A percentile compares a stretch with the other conserved stretches of the same genome.
Evolutionary conservation across 1,140 invertebrate genomes (phyloP).

Genomic region (Lordiphosa collinella): DNA sequence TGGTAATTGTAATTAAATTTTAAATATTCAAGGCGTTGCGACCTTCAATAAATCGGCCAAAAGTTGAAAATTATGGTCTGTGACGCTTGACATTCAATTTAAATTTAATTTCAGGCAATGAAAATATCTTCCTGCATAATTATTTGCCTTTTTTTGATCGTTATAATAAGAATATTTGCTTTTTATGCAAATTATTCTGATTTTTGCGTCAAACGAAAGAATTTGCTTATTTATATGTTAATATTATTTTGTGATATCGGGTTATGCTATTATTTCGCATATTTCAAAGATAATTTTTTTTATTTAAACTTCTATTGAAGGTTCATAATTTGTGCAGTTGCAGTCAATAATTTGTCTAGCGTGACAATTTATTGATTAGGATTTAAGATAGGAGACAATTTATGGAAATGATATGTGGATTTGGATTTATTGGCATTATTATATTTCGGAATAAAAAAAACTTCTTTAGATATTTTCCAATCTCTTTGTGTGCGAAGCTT

Average conservation of each 20-base stretch:
- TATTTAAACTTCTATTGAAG: too few relatives aligned
- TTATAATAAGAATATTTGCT: slow-evolving; percentile 19
- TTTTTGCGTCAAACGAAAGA: slow-evolving; percentile 32
- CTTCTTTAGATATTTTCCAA: neutral
- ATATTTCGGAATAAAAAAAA: neutral
- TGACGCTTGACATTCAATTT: slow-evolving; percentile 11
- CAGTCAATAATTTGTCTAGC: slow-evolving; percentile 5
- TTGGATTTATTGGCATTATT: too few relatives aligned
- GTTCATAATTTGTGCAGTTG: neutral
- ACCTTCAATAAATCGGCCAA: slow-evolving; percentile 6
- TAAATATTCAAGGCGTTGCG: slow-evolving; percentile 1
- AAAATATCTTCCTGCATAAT: slow-evolving; percentile 29
- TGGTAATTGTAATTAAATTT: slow-evolving; percentile 7
- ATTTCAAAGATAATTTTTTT: slow-evolving; percentile 7
- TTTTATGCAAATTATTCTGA: slow-evolving; percentile 29
- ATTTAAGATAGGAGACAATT: neutral
- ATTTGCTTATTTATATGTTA: slow-evolving; percentile 41
- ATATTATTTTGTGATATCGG: slow-evolving; percentile 17
- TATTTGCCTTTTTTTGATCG: neutral
- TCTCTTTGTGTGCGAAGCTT: too few relatives aligned
- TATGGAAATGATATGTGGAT: neutral
- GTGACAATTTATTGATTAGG: slow-evolving; percentile 7
- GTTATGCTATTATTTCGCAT: slow-evolving; percentile 21
- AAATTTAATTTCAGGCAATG: slow-evolving; percentile 1
- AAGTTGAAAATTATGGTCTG: neutral